phyloP scores from a whole-genome alignment of 92 coral and sea anemone genomes.

The Epizoanthus stellaris region DNA sequence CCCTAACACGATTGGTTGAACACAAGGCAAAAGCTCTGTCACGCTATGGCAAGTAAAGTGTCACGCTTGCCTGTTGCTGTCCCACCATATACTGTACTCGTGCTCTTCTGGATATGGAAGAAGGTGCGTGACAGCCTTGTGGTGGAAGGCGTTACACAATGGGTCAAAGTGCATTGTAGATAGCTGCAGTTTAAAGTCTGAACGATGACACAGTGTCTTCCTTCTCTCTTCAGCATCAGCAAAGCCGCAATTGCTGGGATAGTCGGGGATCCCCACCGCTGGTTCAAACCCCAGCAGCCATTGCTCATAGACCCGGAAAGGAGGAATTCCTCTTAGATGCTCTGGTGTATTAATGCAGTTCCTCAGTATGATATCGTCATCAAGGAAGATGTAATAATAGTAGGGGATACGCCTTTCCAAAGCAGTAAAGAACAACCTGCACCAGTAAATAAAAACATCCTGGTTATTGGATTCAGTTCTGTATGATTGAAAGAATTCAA shows the following conservation, averaged over 20 bases:
- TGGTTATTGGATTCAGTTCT: too few species aligned
- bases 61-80: conserved; percentile 24
- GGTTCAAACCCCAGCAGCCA: conserved; percentile 34
- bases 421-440: conserved; percentile 24
- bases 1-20: too few species aligned
- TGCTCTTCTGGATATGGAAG: conserved; percentile 26
- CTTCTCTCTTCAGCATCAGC: not conserved
- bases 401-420: conserved; percentile 8
- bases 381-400: conserved; percentile 25
- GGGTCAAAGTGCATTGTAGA: conserved; percentile 30
- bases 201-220: not conserved
- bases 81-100: conserved; percentile 18
- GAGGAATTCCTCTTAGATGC: not conserved
- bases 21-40: too few species aligned
- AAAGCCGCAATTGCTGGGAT: not conserved
- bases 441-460: too few species aligned
- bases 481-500: too few species aligned
- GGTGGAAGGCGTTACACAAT: conserved; percentile 23
- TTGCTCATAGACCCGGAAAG: conserved; percentile 22
- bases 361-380: conserved; percentile 19
- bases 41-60: too few species aligned
- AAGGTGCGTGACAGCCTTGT: conserved; percentile 21
- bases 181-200: not conserved
- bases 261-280: conserved; percentile 20
- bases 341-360: not conserved